Percentiles rank a stretch among this genome's conserved stretches.
Conservation (phyloP, 2,797 vertebrate species). For the Mionectes olivaceus region DNA sequence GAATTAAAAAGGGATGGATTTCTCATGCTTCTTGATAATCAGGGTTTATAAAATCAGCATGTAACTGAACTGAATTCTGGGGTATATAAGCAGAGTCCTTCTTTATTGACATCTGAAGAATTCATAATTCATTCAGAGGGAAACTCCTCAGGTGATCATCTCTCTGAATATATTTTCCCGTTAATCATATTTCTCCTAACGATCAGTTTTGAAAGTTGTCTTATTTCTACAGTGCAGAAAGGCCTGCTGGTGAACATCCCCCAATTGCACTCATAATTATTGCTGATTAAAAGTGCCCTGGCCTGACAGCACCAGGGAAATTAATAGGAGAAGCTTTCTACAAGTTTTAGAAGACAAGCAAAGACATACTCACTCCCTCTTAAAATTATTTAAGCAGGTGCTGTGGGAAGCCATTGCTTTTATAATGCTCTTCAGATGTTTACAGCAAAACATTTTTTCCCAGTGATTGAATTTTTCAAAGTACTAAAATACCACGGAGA, state of each 20-base stretch:
- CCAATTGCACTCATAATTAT: conserved; percentile 46
- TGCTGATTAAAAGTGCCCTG: conserved; percentile 50
- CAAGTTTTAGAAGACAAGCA: conserved; percentile 47
- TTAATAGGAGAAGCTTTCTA: conserved; percentile 55
- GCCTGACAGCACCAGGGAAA: conserved; percentile 56
- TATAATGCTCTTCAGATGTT: conserved; percentile 78
- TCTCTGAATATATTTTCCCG: background rate
- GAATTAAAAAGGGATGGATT: background rate
- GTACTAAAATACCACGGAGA: conserved; percentile 81
- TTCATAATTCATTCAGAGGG: background rate
- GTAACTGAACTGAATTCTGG: background rate
- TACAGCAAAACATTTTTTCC: conserved; percentile 80
- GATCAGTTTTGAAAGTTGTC: conserved; percentile 1
- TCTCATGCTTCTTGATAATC: background rate
- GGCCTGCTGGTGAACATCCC: background rate
- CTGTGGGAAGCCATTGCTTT: conserved; percentile 71
- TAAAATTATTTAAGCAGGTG: conserved; percentile 77
- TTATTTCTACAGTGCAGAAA: conserved; percentile 1
- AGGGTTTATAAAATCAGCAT: background rate
- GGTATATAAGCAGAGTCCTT: background rate
- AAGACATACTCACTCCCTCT: conserved; percentile 53
- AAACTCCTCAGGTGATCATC: background rate
- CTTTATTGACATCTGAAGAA: background rate
- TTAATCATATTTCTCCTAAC: background rate
- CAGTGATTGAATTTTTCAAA: conserved; percentile 80